A percentile compares a stretch with the other conserved stretches of the same genome.
These are phyloP conservation scores for Monomorium pharaonis DNA, from an alignment of 1,140 invertebrate species.

Conservation along the genomic window DNA sequence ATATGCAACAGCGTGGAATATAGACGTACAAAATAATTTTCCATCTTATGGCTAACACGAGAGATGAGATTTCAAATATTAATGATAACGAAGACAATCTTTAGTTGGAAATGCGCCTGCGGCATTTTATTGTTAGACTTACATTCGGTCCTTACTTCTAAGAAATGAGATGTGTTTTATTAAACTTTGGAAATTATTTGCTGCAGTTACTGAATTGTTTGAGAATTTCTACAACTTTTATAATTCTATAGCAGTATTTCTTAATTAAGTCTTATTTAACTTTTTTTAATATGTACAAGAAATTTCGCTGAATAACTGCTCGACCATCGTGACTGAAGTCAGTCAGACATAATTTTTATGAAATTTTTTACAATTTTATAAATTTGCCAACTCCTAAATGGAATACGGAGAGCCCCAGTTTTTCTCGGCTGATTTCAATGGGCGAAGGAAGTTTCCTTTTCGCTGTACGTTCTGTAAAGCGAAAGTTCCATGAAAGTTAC, in stretches of 20 bases:
- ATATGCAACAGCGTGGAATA: background rate
- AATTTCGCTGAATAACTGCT: background rate
- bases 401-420: background rate
- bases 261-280: background rate
- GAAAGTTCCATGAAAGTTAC: conserved; percentile 12
- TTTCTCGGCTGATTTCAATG: background rate
- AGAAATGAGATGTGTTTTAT: background rate
- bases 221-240: background rate
- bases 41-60: background rate
- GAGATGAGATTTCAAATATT: conserved; percentile 4
- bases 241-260: background rate
- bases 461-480: background rate
- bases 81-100: background rate
- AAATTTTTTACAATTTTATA: background rate
- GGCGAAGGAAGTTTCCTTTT: background rate
- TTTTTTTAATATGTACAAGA: background rate
- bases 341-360: background rate
- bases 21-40: background rate
- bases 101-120: background rate
- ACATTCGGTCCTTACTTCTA: background rate
- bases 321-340: background rate
- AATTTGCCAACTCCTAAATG: background rate
- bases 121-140: background rate
- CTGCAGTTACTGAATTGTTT: background rate
- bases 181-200: background rate